phyloP scores from a whole-genome alignment of 2,888 invertebrate species.

The Limnephilus rhombicus region DNA sequence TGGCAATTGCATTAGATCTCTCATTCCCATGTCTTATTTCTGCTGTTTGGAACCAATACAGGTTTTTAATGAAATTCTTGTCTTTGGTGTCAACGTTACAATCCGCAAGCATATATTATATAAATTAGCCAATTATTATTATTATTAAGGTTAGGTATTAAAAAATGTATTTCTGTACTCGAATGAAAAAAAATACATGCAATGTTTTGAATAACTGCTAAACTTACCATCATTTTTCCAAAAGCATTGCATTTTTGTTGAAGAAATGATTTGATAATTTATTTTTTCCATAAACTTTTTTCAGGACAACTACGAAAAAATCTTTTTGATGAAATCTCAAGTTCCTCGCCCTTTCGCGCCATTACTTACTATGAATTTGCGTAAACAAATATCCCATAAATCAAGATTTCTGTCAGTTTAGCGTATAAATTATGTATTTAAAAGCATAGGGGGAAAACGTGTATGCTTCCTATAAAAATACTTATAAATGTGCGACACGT shows the following conservation, averaged over 20 bases:
- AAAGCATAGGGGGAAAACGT: slow-evolving; percentile 32
- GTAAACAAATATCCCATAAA: slow-evolving; percentile 22
- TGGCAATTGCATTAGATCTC: no score
- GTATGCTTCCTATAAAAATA: slow-evolving; percentile 54
- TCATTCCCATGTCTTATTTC: no score
- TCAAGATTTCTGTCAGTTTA: slow-evolving; percentile 21
- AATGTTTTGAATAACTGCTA: no score
- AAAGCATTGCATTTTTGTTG: no score
- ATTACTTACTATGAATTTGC: background rate
- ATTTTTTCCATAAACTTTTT: background rate
- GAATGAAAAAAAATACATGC: no score
- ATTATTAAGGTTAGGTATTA: background rate
- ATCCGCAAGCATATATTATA: no score
- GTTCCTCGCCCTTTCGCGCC: background rate
- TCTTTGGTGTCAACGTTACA: no score
- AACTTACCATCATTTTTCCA: no score
- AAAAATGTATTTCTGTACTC: background rate
- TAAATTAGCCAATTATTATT: no score
- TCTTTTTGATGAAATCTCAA: background rate
- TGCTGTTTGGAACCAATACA: no score
- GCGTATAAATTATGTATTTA: slow-evolving; percentile 32
- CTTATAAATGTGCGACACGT: slow-evolving; percentile 50
- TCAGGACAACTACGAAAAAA: background rate
- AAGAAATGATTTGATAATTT: no score
- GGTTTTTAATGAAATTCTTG: no score